These are phyloP conservation scores for Neopipo cinnamomea DNA, from an alignment of 2,113 vertebrate species.

Conservation along the genomic window DNA sequence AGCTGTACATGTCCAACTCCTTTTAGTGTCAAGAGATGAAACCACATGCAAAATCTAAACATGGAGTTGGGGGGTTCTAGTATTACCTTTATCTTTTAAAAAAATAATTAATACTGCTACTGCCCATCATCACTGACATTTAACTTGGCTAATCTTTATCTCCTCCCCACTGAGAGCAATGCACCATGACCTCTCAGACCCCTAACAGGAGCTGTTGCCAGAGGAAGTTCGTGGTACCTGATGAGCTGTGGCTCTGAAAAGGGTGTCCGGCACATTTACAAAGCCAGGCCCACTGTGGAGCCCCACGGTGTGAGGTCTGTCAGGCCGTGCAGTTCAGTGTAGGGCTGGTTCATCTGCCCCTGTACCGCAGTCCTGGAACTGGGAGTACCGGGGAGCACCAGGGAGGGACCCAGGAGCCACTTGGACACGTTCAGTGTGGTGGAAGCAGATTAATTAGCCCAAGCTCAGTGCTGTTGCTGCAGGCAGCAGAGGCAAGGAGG, in stretches of 20 bases:
- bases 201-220: neutral
- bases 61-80: neutral
- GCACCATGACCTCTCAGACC: neutral
- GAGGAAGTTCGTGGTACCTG: neutral
- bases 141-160: neutral
- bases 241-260: neutral
- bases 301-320: neutral
- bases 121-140: neutral
- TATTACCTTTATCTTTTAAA: neutral
- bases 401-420: fast-evolving
- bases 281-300: neutral
- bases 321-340: neutral
- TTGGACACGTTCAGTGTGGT: fast-evolving
- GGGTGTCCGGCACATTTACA: neutral
- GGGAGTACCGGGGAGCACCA: neutral
- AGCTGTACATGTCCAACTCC: neutral
- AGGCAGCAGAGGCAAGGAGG: neutral
- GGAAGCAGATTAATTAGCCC: neutral
- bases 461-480: neutral
- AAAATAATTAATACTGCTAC: neutral
- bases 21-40: neutral
- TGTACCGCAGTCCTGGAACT: neutral
- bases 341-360: neutral
- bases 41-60: neutral
- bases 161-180: neutral